A percentile compares a stretch with the other conserved stretches of the same genome.
Conservation (phyloP, 2,797 vertebrate genomes). For the Sparidentex hasta region DNA sequence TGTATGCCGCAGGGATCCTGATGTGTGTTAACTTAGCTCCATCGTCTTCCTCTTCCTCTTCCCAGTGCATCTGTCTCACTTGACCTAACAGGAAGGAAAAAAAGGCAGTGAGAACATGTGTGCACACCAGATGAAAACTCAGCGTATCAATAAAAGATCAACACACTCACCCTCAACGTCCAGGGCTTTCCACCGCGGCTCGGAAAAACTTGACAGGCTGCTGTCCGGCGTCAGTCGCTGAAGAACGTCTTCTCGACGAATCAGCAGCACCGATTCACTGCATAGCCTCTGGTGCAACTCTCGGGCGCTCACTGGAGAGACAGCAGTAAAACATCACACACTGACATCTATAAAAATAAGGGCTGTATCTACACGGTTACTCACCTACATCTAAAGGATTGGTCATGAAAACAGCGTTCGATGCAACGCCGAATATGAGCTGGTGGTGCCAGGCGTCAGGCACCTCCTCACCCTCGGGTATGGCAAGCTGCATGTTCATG, state of each 20-base stretch:
- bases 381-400: slow-evolving; percentile 87
- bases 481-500: slow-evolving; percentile 88
- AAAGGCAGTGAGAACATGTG: background rate
- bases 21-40: slow-evolving; percentile 67
- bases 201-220: slow-evolving; percentile 61
- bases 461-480: slow-evolving; percentile 83
- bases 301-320: slow-evolving; percentile 67
- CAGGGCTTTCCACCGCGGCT: slow-evolving; percentile 77
- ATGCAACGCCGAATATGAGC: slow-evolving; percentile 84
- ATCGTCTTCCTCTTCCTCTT: slow-evolving; percentile 64
- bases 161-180: slow-evolving; percentile 77
- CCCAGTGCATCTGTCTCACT: slow-evolving; percentile 74
- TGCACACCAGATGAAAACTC: background rate
- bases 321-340: background rate
- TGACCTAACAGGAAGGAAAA: slow-evolving; percentile 73
- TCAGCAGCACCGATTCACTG: slow-evolving; percentile 84
- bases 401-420: slow-evolving; percentile 83
- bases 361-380: slow-evolving; percentile 1
- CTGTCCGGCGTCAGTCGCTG: slow-evolving; percentile 68
- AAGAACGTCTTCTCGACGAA: slow-evolving; percentile 84
- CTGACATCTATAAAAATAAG: background rate
- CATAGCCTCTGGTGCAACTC: slow-evolving; percentile 81
- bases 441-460: slow-evolving; percentile 90
- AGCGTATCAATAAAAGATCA: background rate
- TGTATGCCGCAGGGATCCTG: slow-evolving; percentile 85